Evolutionary conservation across 2,113 vertebrate genomes (phyloP).

Genomic region (Sula dactylatra): DNA sequence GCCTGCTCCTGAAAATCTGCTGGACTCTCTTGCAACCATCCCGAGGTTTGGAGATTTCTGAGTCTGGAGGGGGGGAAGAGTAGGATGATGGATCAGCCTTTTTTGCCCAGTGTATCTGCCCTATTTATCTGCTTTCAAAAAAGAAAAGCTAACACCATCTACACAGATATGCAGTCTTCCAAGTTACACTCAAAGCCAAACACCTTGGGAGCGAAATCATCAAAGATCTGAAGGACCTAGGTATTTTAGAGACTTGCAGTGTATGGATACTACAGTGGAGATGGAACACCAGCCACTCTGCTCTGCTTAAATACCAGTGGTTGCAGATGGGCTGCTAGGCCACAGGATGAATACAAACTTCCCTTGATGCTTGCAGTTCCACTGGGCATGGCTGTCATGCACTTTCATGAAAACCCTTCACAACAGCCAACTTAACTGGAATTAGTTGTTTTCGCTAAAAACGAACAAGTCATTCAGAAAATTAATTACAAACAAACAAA

Average conservation of each 20-base stretch:
- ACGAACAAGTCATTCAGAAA: background rate
- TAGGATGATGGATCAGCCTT: background rate
- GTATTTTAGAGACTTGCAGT: background rate
- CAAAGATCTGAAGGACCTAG: background rate
- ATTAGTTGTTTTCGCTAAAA: background rate
- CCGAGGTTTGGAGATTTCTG: background rate
- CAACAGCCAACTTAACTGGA: background rate
- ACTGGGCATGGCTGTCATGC: background rate
- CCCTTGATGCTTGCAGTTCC: background rate
- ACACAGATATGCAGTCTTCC: accelerated
- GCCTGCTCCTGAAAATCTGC: background rate
- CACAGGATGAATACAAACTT: background rate
- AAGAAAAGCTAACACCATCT: background rate
- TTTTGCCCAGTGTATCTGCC: accelerated
- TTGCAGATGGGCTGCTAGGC: background rate
- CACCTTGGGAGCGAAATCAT: background rate
- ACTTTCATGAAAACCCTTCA: background rate
- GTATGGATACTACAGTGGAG: accelerated
- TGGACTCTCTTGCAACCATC: background rate
- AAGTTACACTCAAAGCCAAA: background rate
- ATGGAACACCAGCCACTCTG: background rate
- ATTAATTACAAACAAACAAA: background rate
- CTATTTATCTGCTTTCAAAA: background rate
- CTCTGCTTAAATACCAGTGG: background rate
- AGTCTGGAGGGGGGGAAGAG: background rate